Evolutionary conservation across 2,888 invertebrate species (phyloP).

Genomic region (Gortyna flavago): DNA sequence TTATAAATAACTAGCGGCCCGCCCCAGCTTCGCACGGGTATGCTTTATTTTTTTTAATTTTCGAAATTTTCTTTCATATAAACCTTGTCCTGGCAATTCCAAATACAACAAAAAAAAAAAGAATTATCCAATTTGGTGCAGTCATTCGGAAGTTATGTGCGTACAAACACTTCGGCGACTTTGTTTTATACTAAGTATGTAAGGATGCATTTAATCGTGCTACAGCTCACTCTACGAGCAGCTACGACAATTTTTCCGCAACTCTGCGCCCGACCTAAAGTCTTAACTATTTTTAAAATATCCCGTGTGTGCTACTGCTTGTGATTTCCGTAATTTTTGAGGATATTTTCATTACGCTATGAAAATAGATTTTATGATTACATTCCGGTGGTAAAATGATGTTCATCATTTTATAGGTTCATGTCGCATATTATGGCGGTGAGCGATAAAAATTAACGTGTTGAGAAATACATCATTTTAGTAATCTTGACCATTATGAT

Average conservation of each 20-base stretch:
- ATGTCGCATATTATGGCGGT: constrained; percentile 25
- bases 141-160: too few species aligned
- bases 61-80: too few species aligned
- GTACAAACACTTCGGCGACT: too few species aligned
- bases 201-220: too few species aligned
- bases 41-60: too few species aligned
- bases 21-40: too few species aligned
- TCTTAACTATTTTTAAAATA: constrained; percentile 33
- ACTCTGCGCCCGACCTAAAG: constrained; percentile 5
- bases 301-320: constrained; percentile 33
- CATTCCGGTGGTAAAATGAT: constrained; percentile 61
- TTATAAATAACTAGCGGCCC: too few species aligned
- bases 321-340: constrained; percentile 58
- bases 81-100: too few species aligned
- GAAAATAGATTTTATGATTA: constrained; percentile 66
- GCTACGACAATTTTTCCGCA: neutral
- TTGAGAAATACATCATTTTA: constrained; percentile 28
- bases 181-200: too few species aligned
- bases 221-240: neutral
- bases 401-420: constrained; percentile 52
- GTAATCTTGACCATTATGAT: constrained; percentile 32
- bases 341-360: constrained; percentile 64
- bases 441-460: constrained; percentile 29
- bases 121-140: too few species aligned
- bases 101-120: too few species aligned